phyloP scores from a whole-genome alignment of 1,140 invertebrate species.

The Cydia strobilella region DNA sequence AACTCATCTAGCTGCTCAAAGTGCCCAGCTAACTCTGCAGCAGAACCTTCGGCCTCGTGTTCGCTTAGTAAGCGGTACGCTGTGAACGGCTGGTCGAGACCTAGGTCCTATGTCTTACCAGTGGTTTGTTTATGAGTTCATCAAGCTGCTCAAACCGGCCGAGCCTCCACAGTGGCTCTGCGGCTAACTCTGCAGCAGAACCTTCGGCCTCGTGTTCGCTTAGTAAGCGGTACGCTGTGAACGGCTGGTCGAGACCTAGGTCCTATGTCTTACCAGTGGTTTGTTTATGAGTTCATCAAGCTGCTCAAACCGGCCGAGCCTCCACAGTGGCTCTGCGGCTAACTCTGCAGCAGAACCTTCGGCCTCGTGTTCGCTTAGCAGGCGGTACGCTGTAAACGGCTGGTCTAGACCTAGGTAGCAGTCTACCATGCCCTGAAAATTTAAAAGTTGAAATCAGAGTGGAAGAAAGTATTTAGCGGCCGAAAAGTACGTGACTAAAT shows the following conservation, averaged over 20 bases:
- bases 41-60: constrained; percentile 76
- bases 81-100: constrained; percentile 88
- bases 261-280: constrained; percentile 65
- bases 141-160: constrained; percentile 90
- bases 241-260: constrained; percentile 87
- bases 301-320: constrained; percentile 89
- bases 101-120: constrained; percentile 72
- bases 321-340: constrained; percentile 93
- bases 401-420: constrained; percentile 89
- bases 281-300: constrained; percentile 83
- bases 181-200: constrained; percentile 83
- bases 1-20: constrained; percentile 89
- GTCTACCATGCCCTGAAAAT: constrained; percentile 85
- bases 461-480: too few relatives aligned
- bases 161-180: constrained; percentile 94
- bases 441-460: not conserved
- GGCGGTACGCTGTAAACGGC: constrained; percentile 84
- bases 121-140: constrained; percentile 79
- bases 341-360: constrained; percentile 82
- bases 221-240: constrained; percentile 83
- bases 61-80: constrained; percentile 83
- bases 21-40: constrained; percentile 85
- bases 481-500: too few relatives aligned
- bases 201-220: constrained; percentile 81
- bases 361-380: constrained; percentile 83